Base-by-base conservation (phyloP, 2,888 invertebrate species). In the Eupeodes luniger region DNA sequence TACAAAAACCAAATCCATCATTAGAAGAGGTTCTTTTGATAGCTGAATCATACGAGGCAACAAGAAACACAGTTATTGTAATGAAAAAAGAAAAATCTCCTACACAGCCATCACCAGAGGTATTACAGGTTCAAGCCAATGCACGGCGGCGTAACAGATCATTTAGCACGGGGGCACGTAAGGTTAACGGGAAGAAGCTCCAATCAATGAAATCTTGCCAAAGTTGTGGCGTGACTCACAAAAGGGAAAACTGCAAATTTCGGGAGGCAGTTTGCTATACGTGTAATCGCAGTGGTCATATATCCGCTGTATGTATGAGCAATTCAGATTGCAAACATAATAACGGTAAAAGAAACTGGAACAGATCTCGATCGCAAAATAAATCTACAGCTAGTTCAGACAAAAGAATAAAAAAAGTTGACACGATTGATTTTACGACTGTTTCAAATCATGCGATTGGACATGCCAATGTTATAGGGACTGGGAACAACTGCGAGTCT, bases 181-280 rank as follows among this genome's bases (percentile, higher is more conserved):
- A 19, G 10, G n/a, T 10, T 40, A 62, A 40, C 40, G 5, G 40
- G 4, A 59, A 36, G n/a, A 12, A 62, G 10, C 5, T 2, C 6
- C 59, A 14, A 44, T 44, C 4, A 11, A 27, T 66, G 12, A 77
- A 84, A 81, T 86, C 89, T n/a, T 89, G 85, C 44, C 76, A 57
- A 11, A 62, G 76, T 5, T 89, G 83, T 78, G 80, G 64, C n/a
- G 16, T 7, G 3, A 49, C 16, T 1, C 84, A 87, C 6, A 62
- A n/a, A 36, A 72, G 76, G 62, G 57, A 89, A 34, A 40, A 82
- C 1, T 87, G 77, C 61, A 66, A 69, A 66, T 87, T 88, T 81
- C 64, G 69, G 49, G 72, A 84, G 7, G 76, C 78, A n/a, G n/a
- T n/a, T n/a, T n/a, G n/a, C n/a, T n/a, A n/a, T n/a, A n/a, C n/a